Percentiles rank a stretch among this genome's conserved stretches.
Conservation (phyloP, 2,113 vertebrate genomes). For the Silurus glanis region DNA sequence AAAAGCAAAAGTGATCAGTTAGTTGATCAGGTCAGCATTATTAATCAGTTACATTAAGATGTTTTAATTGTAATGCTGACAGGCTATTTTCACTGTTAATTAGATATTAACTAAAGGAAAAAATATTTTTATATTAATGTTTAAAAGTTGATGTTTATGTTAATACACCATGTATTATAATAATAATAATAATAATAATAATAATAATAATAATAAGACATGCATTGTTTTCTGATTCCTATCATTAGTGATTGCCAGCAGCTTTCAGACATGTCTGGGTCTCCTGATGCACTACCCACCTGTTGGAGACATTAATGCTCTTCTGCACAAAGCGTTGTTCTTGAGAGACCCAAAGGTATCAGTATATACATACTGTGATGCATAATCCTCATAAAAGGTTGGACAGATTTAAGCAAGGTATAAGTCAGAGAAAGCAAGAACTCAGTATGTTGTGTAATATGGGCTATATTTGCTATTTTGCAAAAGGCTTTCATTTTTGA, state of each 20-base stretch:
- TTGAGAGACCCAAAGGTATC: constrained; percentile 96
- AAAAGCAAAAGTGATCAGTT: neutral
- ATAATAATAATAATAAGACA: constrained; percentile 41
- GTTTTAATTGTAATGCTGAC: neutral
- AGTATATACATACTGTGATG: neutral
- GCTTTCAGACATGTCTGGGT: constrained; percentile 97
- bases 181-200: too few relatives aligned
- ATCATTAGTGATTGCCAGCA: constrained; percentile 91
- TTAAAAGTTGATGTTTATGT: constrained; percentile 65
- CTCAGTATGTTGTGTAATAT: neutral
- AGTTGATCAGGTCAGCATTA: neutral
- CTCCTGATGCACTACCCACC: constrained; percentile 97
- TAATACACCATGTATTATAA: too few relatives aligned
- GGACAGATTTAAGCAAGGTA: neutral
- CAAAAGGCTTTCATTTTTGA: neutral
- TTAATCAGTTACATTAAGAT: neutral
- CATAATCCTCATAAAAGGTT: neutral
- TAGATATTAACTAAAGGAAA: neutral
- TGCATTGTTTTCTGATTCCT: constrained; percentile 38
- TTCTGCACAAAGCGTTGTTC: constrained; percentile 94
- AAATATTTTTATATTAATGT: neutral
- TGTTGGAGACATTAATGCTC: constrained; percentile 88
- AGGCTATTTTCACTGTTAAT: neutral
- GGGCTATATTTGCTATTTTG: neutral
- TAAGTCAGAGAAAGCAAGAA: too few relatives aligned